Evolutionary conservation across 2,113 vertebrate species (phyloP), one percentile per base, ranked within the genome.

Genomic region (Silurus glanis): DNA sequence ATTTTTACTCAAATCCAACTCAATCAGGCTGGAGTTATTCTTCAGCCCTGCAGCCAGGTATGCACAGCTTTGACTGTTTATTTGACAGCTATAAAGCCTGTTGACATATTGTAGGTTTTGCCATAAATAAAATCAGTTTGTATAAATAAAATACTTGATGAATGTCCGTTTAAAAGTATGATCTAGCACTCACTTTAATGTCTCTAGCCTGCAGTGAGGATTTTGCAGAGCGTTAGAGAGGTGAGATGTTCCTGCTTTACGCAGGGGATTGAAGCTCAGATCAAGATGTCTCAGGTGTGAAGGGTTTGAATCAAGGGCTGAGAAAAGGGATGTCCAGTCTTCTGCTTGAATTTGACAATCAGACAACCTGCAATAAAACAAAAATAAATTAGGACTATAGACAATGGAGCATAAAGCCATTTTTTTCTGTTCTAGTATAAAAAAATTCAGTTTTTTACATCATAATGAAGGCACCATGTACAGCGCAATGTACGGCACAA

Each of bases 1-100:
- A 91, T 93, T 93, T 87, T 86, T 91, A 89, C 92, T 93, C 80
- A 94, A 87, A 80, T 94, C 88, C 5, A 94, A 72, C 0, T 91
- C 88, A 72, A 0, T 76, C 71, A 93, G 90, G 13, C 82, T 87
- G 69, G 0, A 88, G 76, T 17, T 89, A 84, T 19, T 90, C 25
- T 84, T 87, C 88, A 92, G 88, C 9, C 85, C 85, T 1, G 37
- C 45, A 0, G 88, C 82, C 85, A 94, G 9, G 25, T 72, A 45
- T 0, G 0, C 0, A 81, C 91, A 92, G 0, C 90, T 78, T 0
- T 9, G 0, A 0, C 0, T 58, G 0, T 88, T 92, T 83, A 93
- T 89, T n/a, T 79, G 64, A 16, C 92, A 94, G 89, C 82, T 47
- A 85, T 69, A 90, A 89, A 94, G 86, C 82, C 93, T 94, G 88